Conservation (phyloP, 2,888 invertebrate genomes). For the Elysia crispata region DNA sequence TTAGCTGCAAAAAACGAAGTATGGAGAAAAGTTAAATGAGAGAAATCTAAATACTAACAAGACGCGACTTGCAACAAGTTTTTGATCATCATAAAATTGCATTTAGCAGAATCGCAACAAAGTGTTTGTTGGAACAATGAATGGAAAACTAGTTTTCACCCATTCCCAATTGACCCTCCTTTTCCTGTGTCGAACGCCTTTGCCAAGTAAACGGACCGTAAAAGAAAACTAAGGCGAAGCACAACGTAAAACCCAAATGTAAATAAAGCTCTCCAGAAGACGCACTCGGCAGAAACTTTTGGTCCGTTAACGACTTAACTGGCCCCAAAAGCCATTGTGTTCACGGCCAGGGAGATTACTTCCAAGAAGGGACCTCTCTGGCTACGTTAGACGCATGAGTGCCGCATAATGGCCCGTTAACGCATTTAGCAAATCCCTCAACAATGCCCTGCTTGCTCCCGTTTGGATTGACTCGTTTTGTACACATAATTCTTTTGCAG, state of each 20-base stretch:
- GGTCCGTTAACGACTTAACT: conserved; percentile 37
- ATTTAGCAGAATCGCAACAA: no score
- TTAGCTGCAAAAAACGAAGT: no score
- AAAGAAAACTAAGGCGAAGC: background rate
- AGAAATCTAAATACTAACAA: no score
- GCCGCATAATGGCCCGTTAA: conserved; percentile 56
- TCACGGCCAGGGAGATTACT: background rate
- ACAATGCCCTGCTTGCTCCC: conserved; percentile 45
- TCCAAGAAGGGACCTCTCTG: background rate
- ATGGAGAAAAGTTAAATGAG: no score
- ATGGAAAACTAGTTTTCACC: no score
- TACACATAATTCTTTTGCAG: no score
- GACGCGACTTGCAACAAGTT: no score
- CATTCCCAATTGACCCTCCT: no score
- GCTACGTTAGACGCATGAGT: conserved; percentile 29
- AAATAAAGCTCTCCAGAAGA: conserved; percentile 9
- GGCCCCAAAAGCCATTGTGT: conserved; percentile 34
- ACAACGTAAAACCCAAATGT: background rate
- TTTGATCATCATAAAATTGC: no score
- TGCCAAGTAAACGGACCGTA: background rate
- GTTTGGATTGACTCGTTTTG: conserved; percentile 37
- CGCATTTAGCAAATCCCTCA: conserved; percentile 57
- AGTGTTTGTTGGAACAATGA: no score
- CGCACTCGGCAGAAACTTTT: conserved; percentile 6
- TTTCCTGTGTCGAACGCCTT: background rate